Percentiles rank a stretch among this genome's conserved stretches.
phyloP scores from a whole-genome alignment of 2,888 invertebrate genomes.

The Eupithecia subumbrata region DNA sequence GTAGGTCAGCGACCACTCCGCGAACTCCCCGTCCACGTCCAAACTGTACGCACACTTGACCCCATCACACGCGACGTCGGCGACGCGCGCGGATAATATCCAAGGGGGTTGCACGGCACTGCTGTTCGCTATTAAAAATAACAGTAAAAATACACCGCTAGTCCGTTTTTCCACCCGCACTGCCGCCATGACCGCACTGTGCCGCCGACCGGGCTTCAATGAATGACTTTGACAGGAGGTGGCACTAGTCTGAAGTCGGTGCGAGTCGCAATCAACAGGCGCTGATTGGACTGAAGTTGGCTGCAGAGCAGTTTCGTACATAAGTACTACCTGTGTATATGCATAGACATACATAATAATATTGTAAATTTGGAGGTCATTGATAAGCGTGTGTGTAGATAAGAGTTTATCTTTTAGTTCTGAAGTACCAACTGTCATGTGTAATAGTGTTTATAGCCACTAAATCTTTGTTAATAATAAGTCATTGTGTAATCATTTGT shows the following conservation, averaged over 20 bases:
- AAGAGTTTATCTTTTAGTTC: not conserved
- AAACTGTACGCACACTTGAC: slow-evolving; percentile 68
- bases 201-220: slow-evolving; percentile 23
- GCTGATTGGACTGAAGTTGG: not conserved
- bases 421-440: not conserved
- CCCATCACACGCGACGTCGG: slow-evolving; percentile 59
- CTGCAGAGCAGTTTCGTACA: not conserved
- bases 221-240: slow-evolving; percentile 9
- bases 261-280: slow-evolving; percentile 4
- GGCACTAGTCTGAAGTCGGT: not conserved
- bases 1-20: slow-evolving; percentile 73
- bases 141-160: slow-evolving; percentile 74
- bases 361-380: not conserved
- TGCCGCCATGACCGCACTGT: slow-evolving; percentile 59
- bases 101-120: slow-evolving; percentile 63
- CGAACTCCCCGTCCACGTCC: slow-evolving; percentile 59
- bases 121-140: slow-evolving; percentile 73
- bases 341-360: no score
- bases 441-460: not conserved
- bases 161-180: slow-evolving; percentile 67
- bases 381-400: not conserved
- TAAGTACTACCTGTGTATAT: no score
- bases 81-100: slow-evolving; percentile 72
- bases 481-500: not conserved
- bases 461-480: not conserved